These are phyloP conservation scores for Xiphophorus birchmanni DNA, from an alignment of 2,797 vertebrate species.

Conservation along the genomic window DNA sequence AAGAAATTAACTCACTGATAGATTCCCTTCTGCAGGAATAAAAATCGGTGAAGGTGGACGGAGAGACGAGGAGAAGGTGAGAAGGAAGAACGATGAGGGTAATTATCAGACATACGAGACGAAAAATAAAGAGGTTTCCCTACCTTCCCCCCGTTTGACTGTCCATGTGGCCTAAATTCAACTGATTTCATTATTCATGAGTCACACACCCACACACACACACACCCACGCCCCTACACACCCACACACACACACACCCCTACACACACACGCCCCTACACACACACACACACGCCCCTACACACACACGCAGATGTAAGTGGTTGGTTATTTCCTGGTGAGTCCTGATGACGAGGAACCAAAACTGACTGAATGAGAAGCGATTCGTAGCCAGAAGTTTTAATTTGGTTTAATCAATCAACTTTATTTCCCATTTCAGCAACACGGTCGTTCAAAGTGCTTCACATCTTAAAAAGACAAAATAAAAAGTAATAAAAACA, in stretches of 20 bases:
- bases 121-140: constrained; percentile 25
- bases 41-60: constrained; percentile 54
- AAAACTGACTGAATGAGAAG: not conserved
- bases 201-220: constrained; percentile 15
- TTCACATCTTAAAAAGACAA: too few relatives aligned
- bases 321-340: not conserved
- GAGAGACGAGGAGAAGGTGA: constrained; percentile 57
- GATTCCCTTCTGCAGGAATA: constrained; percentile 65
- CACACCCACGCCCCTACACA: too few relatives aligned
- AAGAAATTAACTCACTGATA: constrained; percentile 74
- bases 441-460: too few relatives aligned
- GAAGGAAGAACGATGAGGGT: not conserved
- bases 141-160: constrained; percentile 23
- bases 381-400: not conserved
- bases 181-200: constrained; percentile 70
- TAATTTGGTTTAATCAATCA: not conserved
- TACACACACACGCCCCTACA: constrained; percentile 8
- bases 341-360: not conserved
- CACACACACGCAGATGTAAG: not conserved
- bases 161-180: constrained; percentile 61
- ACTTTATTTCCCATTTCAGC: too few relatives aligned
- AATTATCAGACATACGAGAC: constrained; percentile 3
- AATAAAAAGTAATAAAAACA: too few relatives aligned
- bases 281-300: constrained; percentile 27
- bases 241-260: not conserved